Base-by-base conservation (phyloP, 2,113 vertebrate genomes). In the Cyprinodon brontotheroides region DNA sequence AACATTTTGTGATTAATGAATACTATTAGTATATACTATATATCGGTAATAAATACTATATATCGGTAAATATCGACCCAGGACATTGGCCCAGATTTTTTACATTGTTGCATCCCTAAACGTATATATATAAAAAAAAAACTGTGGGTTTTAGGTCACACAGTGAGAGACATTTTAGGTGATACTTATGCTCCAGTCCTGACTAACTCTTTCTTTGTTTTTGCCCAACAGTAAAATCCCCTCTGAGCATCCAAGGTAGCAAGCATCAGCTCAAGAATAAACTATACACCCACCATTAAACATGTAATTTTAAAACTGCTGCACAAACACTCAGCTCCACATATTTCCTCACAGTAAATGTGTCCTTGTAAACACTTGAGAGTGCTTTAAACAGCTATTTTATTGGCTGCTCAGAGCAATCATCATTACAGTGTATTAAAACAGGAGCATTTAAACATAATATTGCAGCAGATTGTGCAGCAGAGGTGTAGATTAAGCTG, bases 401-500 rank as follows among this genome's bases (percentile, higher is more conserved):
- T 62, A 78, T 67, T 60, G 47, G 15, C 59, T 69, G 61, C 38
- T 61, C 65, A 4, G 45, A 20, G 60, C 43, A 63, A 68, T 81
- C 41, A 65, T 15, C 36, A 41, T 68, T 53, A 45, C 40, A 76
- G 59, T 63, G 22, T 3, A 39, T 17, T 66, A 53, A 57, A 75
- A 38, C 68, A 40, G 4, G 41, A 36, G 65, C 72, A 38, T 74
- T 50, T 43, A 9, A 53, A 53, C 50, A n/a, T 53, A 14, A 53
- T 7, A 53, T 20, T 20, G 48, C 14, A 50, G 15, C 48, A 50
- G 48, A 50, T 74, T 40, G 68, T 72, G 61, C 65, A 61, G 68
- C 65, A 43, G 66, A 47, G 22, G 45, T 47, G 15, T 13, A 20
- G 80, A 70, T 68, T 60, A 66, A 78, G 69, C 82, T 72, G 53